phyloP scores from a whole-genome alignment of 2,888 invertebrate genomes.

The Cinara cedri region DNA sequence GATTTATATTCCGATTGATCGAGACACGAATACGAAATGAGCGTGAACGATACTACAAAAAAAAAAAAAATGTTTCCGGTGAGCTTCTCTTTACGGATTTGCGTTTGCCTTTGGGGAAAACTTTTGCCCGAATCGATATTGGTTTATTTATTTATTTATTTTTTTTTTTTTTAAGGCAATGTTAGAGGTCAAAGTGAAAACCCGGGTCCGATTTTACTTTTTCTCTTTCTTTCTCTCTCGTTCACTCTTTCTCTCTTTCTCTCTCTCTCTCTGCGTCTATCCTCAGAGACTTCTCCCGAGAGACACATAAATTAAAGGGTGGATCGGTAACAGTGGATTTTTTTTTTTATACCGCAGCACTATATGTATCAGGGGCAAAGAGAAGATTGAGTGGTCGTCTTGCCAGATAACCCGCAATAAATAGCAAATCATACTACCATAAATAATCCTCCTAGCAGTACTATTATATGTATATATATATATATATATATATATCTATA shows the following conservation, averaged over 20 bases:
- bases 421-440: conserved; percentile 52
- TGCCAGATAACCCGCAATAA: conserved; percentile 51
- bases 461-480: background rate
- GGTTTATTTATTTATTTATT: conserved; percentile 40
- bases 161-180: conserved; percentile 17
- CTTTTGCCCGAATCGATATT: conserved; percentile 40
- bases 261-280: background rate
- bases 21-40: conserved; percentile 54
- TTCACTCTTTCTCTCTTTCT: background rate
- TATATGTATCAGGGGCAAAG: background rate
- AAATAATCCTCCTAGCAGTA: conserved; percentile 36
- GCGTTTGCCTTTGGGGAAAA: conserved; percentile 50
- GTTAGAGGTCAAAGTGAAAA: conserved; percentile 56
- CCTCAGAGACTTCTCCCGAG: conserved; percentile 12
- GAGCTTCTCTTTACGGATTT: conserved; percentile 24
- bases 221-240: background rate
- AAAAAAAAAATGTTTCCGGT: conserved; percentile 45
- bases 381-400: conserved; percentile 49
- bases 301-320: conserved; percentile 51
- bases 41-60: conserved; percentile 41
- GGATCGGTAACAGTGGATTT: conserved; percentile 39
- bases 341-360: conserved; percentile 11
- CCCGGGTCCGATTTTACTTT: conserved; percentile 39
- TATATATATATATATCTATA: no score
- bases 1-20: conserved; percentile 54